phyloP scores from a whole-genome alignment of 1,140 invertebrate species.

The Drosophila azteca region DNA sequence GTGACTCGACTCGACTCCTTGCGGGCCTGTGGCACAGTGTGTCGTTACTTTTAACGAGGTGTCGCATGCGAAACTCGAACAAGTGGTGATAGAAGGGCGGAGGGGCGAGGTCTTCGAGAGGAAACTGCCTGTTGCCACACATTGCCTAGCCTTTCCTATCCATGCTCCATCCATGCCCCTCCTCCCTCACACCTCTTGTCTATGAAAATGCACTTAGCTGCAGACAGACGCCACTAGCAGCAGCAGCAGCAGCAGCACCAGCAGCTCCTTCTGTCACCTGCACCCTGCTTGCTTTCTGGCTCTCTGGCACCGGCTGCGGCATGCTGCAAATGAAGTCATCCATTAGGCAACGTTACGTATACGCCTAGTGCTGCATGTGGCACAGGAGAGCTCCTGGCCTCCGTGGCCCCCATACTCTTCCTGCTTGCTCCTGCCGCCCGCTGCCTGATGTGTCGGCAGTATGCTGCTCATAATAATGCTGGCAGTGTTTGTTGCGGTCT shows the following conservation, averaged over 20 bases:
- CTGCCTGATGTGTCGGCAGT: conserved; percentile 10
- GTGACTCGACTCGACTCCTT: conserved; percentile 40
- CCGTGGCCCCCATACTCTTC: too few species aligned
- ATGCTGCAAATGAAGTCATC: conserved; percentile 81
- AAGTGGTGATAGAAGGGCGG: conserved; percentile 34
- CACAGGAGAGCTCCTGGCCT: conserved; percentile 1
- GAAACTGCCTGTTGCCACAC: conserved; percentile 67
- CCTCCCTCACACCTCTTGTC: background rate
- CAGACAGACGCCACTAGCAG: conserved; percentile 24
- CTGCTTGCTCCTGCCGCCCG: background rate
- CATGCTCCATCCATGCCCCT: conserved; percentile 4
- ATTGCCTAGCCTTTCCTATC: background rate
- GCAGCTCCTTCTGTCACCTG: conserved; percentile 38
- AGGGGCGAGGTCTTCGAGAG: background rate
- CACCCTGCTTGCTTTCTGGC: background rate
- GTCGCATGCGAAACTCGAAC: conserved; percentile 72
- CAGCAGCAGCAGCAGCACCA: background rate
- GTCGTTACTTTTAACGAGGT: conserved; percentile 82
- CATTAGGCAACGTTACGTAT: conserved; percentile 75
- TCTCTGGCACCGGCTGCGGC: conserved; percentile 32
- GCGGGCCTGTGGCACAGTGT: conserved; percentile 53
- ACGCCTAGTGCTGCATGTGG: conserved; percentile 42
- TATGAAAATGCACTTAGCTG: conserved; percentile 74
- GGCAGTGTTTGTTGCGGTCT: conserved; percentile 66
- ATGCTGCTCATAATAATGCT: conserved; percentile 66